Evolutionary conservation across 2,113 vertebrate genomes (phyloP).

Genomic region (Gallinago jamesoni): DNA sequence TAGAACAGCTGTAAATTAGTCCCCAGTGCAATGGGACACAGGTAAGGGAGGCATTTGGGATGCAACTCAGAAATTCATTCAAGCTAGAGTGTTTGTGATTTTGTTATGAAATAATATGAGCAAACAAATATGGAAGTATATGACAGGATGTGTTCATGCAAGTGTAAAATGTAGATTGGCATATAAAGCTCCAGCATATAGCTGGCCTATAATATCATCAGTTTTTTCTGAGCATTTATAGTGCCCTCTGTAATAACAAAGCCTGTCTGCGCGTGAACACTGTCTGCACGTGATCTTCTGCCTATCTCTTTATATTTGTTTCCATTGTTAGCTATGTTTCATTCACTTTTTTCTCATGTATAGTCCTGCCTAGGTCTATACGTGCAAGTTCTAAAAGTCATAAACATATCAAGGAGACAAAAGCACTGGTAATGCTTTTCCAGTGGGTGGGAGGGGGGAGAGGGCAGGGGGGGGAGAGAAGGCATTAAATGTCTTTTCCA

Average conservation of each 20-base stretch:
- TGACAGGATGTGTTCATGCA: neutral
- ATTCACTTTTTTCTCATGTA: neutral
- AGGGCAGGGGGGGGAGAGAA: no score
- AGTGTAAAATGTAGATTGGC: neutral
- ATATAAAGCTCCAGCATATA: neutral
- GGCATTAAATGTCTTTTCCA: no score
- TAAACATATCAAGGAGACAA: no score
- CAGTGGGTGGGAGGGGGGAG: no score
- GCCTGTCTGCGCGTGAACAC: neutral
- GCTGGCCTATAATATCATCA: neutral
- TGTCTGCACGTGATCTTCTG: rapidly evolving
- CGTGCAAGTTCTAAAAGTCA: no score
- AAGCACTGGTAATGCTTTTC: no score
- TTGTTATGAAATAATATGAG: neutral
- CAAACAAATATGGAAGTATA: neutral
- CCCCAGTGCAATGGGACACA: neutral
- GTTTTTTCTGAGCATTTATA: neutral
- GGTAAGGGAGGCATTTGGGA: neutral
- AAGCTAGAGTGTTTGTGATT: neutral
- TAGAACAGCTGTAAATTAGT: neutral
- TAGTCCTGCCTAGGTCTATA: neutral
- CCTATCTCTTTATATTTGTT: neutral
- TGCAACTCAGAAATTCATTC: neutral
- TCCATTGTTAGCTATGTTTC: neutral
- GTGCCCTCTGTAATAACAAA: neutral